Conservation (phyloP, 2,888 invertebrate genomes). For the Panorpa germanica region DNA sequence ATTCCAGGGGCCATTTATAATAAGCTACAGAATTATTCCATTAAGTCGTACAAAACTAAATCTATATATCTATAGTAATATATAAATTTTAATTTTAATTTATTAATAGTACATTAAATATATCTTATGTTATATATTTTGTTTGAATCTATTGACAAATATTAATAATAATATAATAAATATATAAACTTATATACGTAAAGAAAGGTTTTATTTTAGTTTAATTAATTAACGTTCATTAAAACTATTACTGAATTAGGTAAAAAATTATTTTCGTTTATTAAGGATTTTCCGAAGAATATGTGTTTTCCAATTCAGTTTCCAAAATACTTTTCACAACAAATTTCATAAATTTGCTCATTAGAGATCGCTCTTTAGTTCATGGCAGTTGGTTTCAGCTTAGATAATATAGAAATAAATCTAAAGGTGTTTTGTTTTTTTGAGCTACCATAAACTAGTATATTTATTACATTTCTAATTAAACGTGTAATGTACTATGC, state of each 20-base stretch:
- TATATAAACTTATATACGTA: no score
- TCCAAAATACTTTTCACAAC: no score
- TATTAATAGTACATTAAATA: slow-evolving; percentile 4
- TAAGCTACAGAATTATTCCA: slow-evolving; percentile 6
- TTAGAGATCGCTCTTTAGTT: no score
- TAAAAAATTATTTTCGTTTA: background rate
- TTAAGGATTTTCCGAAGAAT: background rate
- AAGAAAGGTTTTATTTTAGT: background rate
- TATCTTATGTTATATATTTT: background rate
- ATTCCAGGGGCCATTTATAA: slow-evolving; percentile 5
- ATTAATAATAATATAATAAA: no score
- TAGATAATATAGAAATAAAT: no score
- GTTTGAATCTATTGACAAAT: background rate
- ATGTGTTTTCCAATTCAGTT: no score
- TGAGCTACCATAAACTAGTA: no score
- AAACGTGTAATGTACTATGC: no score
- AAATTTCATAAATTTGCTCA: slow-evolving; percentile 3
- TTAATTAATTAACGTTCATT: background rate
- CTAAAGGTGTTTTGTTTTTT: no score
- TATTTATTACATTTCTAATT: no score
- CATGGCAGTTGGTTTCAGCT: no score
- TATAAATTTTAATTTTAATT: slow-evolving; percentile 7
- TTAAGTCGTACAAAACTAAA: slow-evolving; percentile 8
- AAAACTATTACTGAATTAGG: slow-evolving; percentile 1
- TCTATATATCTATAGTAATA: no score